Percentiles rank a stretch among this genome's conserved stretches.
These are phyloP conservation scores for Ferrisia virgata DNA, from an alignment of 2,888 invertebrate genomes.

Conservation along the genomic window DNA sequence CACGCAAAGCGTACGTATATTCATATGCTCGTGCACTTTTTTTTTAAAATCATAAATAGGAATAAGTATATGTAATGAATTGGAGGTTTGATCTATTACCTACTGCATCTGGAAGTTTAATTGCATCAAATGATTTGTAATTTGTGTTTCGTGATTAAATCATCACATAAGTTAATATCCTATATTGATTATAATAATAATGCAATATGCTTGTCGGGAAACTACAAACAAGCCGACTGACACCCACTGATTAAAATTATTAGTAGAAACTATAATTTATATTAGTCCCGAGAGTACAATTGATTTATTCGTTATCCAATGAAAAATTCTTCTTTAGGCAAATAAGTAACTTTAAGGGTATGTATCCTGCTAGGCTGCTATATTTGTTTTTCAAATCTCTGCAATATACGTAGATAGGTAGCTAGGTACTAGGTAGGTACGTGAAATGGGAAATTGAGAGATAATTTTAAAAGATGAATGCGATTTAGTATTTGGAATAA, in stretches of 20 bases:
- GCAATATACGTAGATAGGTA: too few relatives aligned
- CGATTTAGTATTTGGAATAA: too few relatives aligned
- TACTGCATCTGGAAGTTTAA: constrained; percentile 6
- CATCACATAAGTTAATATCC: neutral
- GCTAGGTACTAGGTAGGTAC: too few relatives aligned
- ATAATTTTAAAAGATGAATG: too few relatives aligned
- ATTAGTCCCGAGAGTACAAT: neutral
- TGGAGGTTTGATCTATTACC: neutral
- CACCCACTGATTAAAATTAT: constrained; percentile 23
- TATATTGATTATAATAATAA: constrained; percentile 1
- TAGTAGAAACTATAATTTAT: neutral
- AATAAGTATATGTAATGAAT: neutral
- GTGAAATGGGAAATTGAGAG: too few relatives aligned
- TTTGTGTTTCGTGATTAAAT: constrained; percentile 18
- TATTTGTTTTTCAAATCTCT: constrained; percentile 20
- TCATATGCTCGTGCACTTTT: neutral
- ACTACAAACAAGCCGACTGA: neutral
- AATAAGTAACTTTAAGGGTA: neutral
- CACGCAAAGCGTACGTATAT: neutral
- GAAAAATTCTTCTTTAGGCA: neutral
- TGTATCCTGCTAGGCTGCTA: too few relatives aligned
- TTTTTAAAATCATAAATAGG: neutral
- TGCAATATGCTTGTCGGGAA: neutral
- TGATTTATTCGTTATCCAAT: constrained; percentile 15
- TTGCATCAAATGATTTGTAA: constrained; percentile 28